phyloP scores from a whole-genome alignment of 2,888 invertebrate genomes.

The Tribolium freemani region DNA sequence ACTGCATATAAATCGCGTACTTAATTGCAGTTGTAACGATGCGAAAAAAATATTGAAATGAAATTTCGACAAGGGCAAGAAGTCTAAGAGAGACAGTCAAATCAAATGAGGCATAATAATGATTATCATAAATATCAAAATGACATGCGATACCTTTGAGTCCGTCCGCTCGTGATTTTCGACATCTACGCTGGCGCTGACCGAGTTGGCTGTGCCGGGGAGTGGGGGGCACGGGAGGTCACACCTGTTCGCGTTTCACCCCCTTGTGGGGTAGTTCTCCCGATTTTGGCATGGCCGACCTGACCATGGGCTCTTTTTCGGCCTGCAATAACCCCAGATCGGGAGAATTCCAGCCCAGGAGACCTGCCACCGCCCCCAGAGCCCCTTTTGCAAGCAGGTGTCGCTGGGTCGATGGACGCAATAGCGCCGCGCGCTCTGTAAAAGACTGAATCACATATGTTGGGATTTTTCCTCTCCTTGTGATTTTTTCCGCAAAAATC shows the following conservation, averaged over 20 bases:
- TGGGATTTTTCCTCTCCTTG: constrained; percentile 42
- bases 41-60: constrained; percentile 12
- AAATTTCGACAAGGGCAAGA: neutral
- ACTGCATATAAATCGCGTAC: constrained; percentile 16
- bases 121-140: constrained; percentile 59
- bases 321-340: constrained; percentile 40
- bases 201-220: constrained; percentile 55
- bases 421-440: constrained; percentile 59
- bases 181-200: constrained; percentile 62
- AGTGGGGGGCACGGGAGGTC: constrained; percentile 57
- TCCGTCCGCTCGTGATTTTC: constrained; percentile 62
- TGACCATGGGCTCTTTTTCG: constrained; percentile 47
- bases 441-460: constrained; percentile 58
- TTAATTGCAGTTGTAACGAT: constrained; percentile 6
- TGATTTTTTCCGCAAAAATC: constrained; percentile 4
- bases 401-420: constrained; percentile 58
- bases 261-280: constrained; percentile 56
- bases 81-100: constrained; percentile 22
- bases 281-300: constrained; percentile 42
- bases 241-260: constrained; percentile 66
- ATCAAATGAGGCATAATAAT: constrained; percentile 47
- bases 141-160: constrained; percentile 62
- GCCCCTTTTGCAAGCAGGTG: constrained; percentile 74
- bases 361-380: constrained; percentile 74
- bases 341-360: constrained; percentile 53